Evolutionary conservation across 2,113 vertebrate species (phyloP), one percentile per base, ranked within the genome.

Genomic region (Ciconia maguari): DNA sequence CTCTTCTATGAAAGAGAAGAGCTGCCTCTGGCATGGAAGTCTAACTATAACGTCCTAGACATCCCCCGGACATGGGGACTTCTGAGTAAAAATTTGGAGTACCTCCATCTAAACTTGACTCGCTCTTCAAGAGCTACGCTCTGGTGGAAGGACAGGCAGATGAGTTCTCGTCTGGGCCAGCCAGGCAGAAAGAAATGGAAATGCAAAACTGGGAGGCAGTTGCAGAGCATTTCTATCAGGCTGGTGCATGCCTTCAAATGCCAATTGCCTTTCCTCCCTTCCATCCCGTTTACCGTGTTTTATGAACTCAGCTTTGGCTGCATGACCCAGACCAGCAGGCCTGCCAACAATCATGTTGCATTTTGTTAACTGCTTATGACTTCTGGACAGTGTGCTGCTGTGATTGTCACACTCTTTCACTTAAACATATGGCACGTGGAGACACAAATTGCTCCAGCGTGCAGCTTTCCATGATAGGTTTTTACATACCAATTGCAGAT

Each of bases 351-450:
- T 94, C 95, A 95, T 66, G 85, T 75, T 93, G 87, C 84, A 91
- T 97, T 96, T 91, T 95, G 84, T 88, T 93, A 97, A 97, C 87
- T 83, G 72, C 58, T 91, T 94, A 91, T 77, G 97, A 93, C 87
- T 97, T 91, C 84, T 96, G 95, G 89, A 93, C 89, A 94, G 89
- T 90, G 87, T 80, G 66, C 93, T 95, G 94, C 95, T 97, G 97
- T 94, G 96, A 91, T 89, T 94, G 95, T 94, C 94, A 89, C 77
- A 95, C 52, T 91, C 62, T 94, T 96, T 91, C 69, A 46, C 78
- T 97, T 95, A 95, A 96, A 95, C 87, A 90, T 96, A 95, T 85
- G 95, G 93, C 78, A 79, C 32, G 2, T 58, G 71, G 89, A 93
- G 91, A 90, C 84, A 77, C 36, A 95, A 96, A 96, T 71, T 95